These are phyloP conservation scores for Gisinianus flammeolus DNA, from an alignment of 2,888 invertebrate species.

Conservation along the genomic window DNA sequence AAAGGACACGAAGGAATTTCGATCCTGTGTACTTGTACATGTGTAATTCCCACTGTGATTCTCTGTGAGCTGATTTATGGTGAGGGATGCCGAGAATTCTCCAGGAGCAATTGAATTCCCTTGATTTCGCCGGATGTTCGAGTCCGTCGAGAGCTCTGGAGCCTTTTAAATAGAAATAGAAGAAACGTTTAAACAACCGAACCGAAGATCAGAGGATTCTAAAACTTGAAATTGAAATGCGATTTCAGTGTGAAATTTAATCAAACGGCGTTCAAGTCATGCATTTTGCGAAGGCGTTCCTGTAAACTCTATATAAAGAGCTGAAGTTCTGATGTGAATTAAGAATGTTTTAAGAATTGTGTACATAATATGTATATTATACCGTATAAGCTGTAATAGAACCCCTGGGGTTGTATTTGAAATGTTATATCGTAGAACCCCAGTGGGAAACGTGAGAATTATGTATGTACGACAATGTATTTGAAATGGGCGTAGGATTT, in stretches of 20 bases:
- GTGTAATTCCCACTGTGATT: constrained; percentile 40
- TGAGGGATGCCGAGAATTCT: constrained; percentile 18
- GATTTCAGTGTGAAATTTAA: neutral
- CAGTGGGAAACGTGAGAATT: too few species aligned
- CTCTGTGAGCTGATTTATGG: constrained; percentile 24
- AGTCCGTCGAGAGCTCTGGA: constrained; percentile 28
- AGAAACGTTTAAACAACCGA: neutral
- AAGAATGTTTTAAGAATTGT: too few species aligned
- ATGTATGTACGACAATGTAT: too few species aligned
- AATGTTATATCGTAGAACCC: too few species aligned
- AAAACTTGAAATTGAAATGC: neutral
- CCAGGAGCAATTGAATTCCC: neutral
- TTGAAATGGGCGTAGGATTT: too few species aligned
- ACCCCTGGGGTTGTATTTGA: too few species aligned
- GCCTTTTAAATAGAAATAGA: constrained; percentile 9
- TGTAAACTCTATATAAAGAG: too few species aligned
- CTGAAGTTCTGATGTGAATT: too few species aligned
- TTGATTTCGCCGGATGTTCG: constrained; percentile 19
- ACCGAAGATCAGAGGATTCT: neutral
- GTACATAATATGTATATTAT: too few species aligned
- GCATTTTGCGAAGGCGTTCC: too few species aligned
- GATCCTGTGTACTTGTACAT: constrained; percentile 26
- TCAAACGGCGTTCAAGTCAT: neutral
- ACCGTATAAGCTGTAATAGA: too few species aligned
- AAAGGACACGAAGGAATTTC: constrained; percentile 25